Evolutionary conservation across 2,888 invertebrate species (phyloP).

Genomic region (Temnothorax rugatulus): DNA sequence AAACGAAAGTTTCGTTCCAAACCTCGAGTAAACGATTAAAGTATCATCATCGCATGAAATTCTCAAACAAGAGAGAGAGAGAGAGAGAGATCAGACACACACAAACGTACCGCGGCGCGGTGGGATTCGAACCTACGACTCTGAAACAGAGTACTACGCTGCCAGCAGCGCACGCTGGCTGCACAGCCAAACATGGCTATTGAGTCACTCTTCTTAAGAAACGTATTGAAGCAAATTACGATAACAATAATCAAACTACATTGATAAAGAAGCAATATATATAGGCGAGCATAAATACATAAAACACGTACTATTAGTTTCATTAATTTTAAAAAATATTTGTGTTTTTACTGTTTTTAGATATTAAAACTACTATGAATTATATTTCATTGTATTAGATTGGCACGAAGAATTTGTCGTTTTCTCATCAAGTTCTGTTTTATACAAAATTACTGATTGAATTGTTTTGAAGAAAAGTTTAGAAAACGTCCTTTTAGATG

Average conservation of each 20-base stretch:
- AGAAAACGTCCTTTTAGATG: not conserved
- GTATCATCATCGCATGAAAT: slow-evolving; percentile 80
- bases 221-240: not conserved
- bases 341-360: not conserved
- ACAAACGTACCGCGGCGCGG: not conserved
- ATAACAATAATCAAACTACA: not conserved
- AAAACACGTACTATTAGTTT: not conserved
- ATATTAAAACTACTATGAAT: not conserved
- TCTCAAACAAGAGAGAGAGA: not conserved
- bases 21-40: slow-evolving; percentile 73
- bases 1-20: slow-evolving; percentile 48
- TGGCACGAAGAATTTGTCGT: not conserved
- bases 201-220: not conserved
- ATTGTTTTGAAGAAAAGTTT: not conserved
- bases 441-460: not conserved
- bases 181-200: slow-evolving; percentile 65
- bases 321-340: not conserved
- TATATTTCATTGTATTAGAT: not conserved
- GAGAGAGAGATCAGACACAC: not conserved
- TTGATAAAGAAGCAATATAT: not conserved
- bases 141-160: not conserved
- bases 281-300: not conserved
- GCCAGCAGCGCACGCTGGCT: slow-evolving; percentile 64
- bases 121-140: slow-evolving; percentile 71
- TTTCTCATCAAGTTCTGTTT: not conserved